A percentile compares a stretch with the other conserved stretches of the same genome.
Evolutionary conservation across 2,797 vertebrate species (phyloP).

Genomic region (Sebastolobus altivelis): DNA sequence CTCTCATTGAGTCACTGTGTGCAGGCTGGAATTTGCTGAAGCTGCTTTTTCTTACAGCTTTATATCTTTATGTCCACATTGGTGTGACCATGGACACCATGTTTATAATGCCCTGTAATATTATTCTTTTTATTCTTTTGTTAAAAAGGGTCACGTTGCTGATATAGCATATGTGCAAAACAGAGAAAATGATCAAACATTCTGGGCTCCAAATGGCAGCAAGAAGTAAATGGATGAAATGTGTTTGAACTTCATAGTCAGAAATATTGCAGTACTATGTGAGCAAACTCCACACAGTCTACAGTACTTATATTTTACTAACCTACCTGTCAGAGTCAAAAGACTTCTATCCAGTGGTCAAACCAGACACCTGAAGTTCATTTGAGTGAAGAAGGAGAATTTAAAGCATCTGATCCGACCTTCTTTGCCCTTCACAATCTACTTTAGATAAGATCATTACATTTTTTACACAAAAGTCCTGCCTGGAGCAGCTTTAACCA

Average conservation of each 20-base stretch:
- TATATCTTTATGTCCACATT: slow-evolving; percentile 7
- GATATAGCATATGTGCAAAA: neutral
- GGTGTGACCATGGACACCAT: slow-evolving; percentile 9
- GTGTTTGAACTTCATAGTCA: slow-evolving; percentile 3
- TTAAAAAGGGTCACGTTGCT: slow-evolving; percentile 1
- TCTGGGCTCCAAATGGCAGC: slow-evolving; percentile 7
- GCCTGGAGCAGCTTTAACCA: slow-evolving; percentile 2
- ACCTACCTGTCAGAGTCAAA: neutral
- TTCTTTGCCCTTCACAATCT: slow-evolving; percentile 24
- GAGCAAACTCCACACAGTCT: neutral
- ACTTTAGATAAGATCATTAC: slow-evolving; percentile 27
- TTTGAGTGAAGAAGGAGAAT: neutral
- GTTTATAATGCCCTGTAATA: neutral
- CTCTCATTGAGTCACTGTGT: slow-evolving; percentile 40
- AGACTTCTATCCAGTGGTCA: neutral
- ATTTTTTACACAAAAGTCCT: slow-evolving; percentile 5
- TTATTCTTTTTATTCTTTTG: neutral
- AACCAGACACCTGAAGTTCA: slow-evolving; percentile 16
- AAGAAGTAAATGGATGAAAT: slow-evolving; percentile 8
- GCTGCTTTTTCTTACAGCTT: slow-evolving; percentile 30
- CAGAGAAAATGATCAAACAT: no score
- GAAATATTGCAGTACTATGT: neutral
- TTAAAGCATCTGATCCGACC: slow-evolving; percentile 3
- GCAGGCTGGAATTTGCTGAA: slow-evolving; percentile 46
- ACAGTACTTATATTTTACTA: neutral